Evolutionary conservation across 2,113 vertebrate species (phyloP).

Genomic region (Epinephelus fuscoguttatus): DNA sequence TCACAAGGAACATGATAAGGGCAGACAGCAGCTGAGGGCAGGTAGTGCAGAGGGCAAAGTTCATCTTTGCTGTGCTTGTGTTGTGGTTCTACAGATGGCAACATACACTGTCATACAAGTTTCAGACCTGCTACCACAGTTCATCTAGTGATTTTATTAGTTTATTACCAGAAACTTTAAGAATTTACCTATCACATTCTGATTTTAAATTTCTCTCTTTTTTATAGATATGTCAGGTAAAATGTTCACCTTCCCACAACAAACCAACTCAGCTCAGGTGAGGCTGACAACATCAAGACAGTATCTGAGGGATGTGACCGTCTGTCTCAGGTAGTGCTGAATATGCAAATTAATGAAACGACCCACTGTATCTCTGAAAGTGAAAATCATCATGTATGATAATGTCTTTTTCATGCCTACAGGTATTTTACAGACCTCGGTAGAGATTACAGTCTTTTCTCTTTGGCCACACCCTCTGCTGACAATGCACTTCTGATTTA

Average conservation of each 20-base stretch:
- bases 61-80: no score
- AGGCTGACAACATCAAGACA: conserved; percentile 43
- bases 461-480: conserved; percentile 19
- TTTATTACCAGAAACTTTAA: no score
- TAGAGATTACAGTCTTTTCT: conserved; percentile 37
- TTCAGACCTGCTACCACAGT: no score
- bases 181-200: no score
- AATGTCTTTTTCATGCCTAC: neutral
- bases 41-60: no score
- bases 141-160: neutral
- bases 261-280: conserved; percentile 44
- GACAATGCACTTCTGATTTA: conserved; percentile 35
- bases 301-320: conserved; percentile 12
- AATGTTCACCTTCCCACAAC: conserved; percentile 68
- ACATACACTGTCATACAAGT: no score
- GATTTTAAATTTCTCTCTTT: neutral
- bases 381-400: neutral
- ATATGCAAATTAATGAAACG: neutral
- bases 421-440: conserved; percentile 62
- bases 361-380: neutral
- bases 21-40: no score
- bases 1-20: no score
- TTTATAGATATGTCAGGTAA: conserved; percentile 60
- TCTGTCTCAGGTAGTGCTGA: conserved; percentile 51
- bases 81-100: no score